Percentiles rank a stretch among this genome's conserved stretches.
These are phyloP conservation scores for Nowickia ferox DNA, from an alignment of 2,888 invertebrate species.

Conservation along the genomic window DNA sequence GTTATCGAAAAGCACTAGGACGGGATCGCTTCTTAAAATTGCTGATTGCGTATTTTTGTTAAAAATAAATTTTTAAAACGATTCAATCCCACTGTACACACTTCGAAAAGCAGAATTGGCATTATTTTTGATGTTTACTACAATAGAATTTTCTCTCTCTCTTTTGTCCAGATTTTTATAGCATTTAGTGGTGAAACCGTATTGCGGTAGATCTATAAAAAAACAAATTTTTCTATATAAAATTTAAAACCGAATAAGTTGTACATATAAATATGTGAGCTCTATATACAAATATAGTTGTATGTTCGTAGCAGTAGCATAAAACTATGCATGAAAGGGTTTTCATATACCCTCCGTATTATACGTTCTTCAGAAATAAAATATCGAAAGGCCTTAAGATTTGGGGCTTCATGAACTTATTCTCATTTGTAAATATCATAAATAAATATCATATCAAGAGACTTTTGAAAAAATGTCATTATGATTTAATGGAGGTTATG, in stretches of 20 bases:
- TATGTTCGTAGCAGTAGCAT: neutral
- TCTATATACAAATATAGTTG: neutral
- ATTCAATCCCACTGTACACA: constrained; percentile 39
- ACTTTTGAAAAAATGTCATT: no score
- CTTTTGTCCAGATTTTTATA: constrained; percentile 63
- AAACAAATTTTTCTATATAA: constrained; percentile 65
- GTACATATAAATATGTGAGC: constrained; percentile 7
- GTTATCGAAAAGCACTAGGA: no score
- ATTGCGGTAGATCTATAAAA: constrained; percentile 65
- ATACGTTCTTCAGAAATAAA: neutral
- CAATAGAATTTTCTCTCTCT: constrained; percentile 12
- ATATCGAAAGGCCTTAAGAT: neutral
- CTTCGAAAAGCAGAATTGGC: constrained; percentile 27
- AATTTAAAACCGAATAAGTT: constrained; percentile 53
- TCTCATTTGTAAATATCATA: no score
- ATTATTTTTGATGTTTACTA: constrained; percentile 28
- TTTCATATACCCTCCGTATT: constrained; percentile 15
- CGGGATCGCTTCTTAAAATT: no score
- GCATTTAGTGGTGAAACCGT: constrained; percentile 63
- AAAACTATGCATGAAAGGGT: constrained; percentile 50
- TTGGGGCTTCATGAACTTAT: neutral
- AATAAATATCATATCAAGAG: no score
- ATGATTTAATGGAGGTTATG: no score
- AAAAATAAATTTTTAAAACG: neutral
- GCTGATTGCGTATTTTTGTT: no score